Percentiles rank a stretch among this genome's conserved stretches.
Evolutionary conservation across 2,888 invertebrate genomes (phyloP).

Genomic region (Metallyticus violacea): DNA sequence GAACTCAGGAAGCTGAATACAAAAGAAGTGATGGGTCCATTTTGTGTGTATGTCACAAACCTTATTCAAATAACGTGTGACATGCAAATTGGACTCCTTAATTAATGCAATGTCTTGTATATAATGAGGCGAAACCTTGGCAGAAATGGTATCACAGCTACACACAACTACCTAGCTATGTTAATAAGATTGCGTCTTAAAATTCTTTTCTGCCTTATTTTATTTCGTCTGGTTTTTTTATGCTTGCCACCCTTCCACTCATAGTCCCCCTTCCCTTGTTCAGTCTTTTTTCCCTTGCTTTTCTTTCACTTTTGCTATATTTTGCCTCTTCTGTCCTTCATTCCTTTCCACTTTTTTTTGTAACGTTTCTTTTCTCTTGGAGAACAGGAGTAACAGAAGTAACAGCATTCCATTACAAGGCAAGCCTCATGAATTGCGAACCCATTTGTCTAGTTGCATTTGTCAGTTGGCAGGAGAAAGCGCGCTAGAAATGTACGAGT

Average conservation of each 20-base stretch:
- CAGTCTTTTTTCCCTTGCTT: neutral
- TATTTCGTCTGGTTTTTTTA: neutral
- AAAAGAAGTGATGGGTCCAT: neutral
- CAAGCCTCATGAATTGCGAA: neutral
- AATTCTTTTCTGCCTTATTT: neutral
- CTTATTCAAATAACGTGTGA: neutral
- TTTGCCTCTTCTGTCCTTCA: neutral
- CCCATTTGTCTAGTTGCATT: slow-evolving; percentile 9
- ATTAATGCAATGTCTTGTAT: neutral
- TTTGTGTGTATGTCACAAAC: neutral
- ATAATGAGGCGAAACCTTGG: neutral
- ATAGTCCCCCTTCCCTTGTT: neutral
- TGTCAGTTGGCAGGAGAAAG: slow-evolving; percentile 10
- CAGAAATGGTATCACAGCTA: too few species aligned
- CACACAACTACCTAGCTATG: neutral
- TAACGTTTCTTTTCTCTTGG: neutral
- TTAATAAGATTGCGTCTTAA: neutral
- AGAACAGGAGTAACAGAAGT: neutral
- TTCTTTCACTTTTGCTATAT: neutral
- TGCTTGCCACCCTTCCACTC: neutral
- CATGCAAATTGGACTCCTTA: neutral
- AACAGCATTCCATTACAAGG: neutral
- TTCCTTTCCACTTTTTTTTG: neutral
- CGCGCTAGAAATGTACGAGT: neutral
- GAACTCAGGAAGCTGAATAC: neutral